Evolutionary conservation across 2,797 vertebrate species (phyloP).

Genomic region (Varecia variegata): DNA sequence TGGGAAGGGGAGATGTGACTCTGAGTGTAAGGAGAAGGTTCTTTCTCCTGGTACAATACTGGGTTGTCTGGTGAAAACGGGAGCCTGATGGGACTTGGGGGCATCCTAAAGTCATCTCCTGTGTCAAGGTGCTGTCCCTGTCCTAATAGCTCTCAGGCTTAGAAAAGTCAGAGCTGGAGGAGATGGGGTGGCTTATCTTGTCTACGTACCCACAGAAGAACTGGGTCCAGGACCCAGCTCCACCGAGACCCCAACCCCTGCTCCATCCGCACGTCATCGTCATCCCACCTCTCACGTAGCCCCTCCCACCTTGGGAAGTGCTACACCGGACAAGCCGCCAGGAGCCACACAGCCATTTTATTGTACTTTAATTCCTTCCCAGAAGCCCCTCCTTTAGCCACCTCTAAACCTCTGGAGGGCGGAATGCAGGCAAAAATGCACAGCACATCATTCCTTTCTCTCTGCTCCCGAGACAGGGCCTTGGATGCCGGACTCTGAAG

Average conservation of each 20-base stretch:
- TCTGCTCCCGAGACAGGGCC: background rate
- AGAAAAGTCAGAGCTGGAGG: background rate
- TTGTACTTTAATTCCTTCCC: background rate
- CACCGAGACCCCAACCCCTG: background rate
- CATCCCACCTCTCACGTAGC: accelerated
- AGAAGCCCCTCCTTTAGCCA: background rate
- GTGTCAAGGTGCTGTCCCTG: background rate
- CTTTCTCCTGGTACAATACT: background rate
- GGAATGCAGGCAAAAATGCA: background rate
- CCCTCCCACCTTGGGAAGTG: background rate
- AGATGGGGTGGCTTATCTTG: background rate
- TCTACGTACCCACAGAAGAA: background rate
- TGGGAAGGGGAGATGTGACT: background rate
- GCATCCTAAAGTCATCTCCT: background rate
- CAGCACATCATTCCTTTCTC: background rate
- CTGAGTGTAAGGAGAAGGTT: background rate
- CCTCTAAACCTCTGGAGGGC: background rate
- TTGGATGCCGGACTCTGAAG: background rate
- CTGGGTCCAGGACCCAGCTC: background rate
- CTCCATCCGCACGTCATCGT: background rate
- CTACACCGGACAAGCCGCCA: background rate
- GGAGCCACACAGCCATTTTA: background rate
- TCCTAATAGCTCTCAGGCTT: background rate
- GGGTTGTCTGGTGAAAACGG: background rate
- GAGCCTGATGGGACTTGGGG: background rate